Evolutionary conservation across 2,888 invertebrate genomes (phyloP).

Genomic region (Agrilus biguttatus): DNA sequence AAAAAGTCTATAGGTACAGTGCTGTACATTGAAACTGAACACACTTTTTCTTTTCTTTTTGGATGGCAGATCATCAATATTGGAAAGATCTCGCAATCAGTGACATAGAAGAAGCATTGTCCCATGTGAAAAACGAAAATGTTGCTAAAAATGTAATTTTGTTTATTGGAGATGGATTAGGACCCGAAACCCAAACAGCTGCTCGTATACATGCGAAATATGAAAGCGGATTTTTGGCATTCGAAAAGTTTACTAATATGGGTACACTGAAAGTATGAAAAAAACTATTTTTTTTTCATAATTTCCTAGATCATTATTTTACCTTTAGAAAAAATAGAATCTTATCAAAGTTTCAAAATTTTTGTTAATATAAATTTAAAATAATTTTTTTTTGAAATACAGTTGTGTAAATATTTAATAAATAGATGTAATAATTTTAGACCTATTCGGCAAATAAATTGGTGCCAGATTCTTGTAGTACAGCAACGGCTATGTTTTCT

Average conservation of each 20-base stretch:
- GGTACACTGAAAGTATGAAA: slow-evolving; percentile 65
- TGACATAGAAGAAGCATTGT: slow-evolving; percentile 20
- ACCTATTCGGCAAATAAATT: slow-evolving; percentile 78
- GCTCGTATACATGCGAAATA: slow-evolving; percentile 66
- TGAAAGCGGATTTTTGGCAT: slow-evolving; percentile 57
- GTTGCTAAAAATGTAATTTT: slow-evolving; percentile 70
- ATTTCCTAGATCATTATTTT: too few species aligned
- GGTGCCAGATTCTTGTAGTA: slow-evolving; percentile 79
- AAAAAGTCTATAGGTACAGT: too few species aligned
- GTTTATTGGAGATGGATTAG: slow-evolving; percentile 88
- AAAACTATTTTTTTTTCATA: not conserved
- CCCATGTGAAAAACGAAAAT: slow-evolving; percentile 14
- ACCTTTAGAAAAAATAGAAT: too few species aligned
- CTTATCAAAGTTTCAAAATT: too few species aligned
- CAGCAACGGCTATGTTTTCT: slow-evolving; percentile 73
- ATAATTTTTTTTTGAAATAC: too few species aligned
- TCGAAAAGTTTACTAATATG: slow-evolving; percentile 71
- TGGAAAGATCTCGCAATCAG: slow-evolving; percentile 21
- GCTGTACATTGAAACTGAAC: too few species aligned
- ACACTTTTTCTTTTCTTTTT: too few species aligned
- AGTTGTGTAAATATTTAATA: too few species aligned
- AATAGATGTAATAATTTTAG: slow-evolving; percentile 31
- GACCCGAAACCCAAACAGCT: slow-evolving; percentile 69
- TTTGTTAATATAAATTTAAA: too few species aligned
- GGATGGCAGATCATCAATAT: slow-evolving; percentile 17